Percentiles rank a stretch among this genome's conserved stretches.
phyloP scores from a whole-genome alignment of 2,113 vertebrate species.

The Podarcis cretensis region DNA sequence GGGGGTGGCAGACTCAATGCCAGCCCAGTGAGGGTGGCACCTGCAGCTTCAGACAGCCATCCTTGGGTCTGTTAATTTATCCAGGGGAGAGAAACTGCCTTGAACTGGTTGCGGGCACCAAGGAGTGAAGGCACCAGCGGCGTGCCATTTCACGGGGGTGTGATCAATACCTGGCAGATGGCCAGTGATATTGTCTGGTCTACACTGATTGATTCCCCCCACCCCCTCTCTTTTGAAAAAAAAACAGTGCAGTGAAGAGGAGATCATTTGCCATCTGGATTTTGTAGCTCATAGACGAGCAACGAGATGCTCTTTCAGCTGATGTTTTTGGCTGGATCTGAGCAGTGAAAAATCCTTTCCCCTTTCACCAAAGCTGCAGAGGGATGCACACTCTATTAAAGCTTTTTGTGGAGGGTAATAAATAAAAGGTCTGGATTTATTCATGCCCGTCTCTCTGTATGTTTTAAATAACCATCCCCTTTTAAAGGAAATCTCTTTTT shows the following conservation, averaged over 20 bases:
- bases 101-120: not conserved
- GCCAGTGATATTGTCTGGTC: not conserved
- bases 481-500: not conserved
- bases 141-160: not conserved
- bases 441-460: not conserved
- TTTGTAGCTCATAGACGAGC: not conserved
- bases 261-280: not conserved
- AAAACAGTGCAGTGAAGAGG: not conserved
- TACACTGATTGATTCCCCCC: not conserved
- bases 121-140: no score
- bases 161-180: not conserved
- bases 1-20: not conserved
- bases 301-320: not conserved
- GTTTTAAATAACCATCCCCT: not conserved
- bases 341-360: not conserved
- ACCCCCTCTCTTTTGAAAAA: not conserved
- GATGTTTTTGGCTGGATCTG: not conserved
- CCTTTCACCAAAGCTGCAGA: not conserved
- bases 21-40: not conserved
- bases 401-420: not conserved
- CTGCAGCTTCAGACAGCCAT: no score
- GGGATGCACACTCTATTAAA: not conserved
- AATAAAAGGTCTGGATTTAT: not conserved
- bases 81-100: not conserved
- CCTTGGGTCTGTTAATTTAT: not conserved